These are phyloP conservation scores for Alaudala cheleensis DNA, from an alignment of 2,113 vertebrate genomes.

Conservation along the genomic window DNA sequence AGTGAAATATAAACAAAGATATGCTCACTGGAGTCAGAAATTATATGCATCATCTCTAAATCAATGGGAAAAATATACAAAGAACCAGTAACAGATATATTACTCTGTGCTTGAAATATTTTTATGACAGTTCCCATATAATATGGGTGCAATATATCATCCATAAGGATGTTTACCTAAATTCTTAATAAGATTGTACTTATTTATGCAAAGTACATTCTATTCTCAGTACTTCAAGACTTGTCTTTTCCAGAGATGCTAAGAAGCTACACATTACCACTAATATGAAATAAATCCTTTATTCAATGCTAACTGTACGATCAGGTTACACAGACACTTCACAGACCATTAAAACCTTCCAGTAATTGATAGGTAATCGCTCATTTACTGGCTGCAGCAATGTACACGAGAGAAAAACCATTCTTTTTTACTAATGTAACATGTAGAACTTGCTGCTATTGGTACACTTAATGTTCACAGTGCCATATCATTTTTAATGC, in stretches of 20 bases:
- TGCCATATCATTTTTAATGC: conserved; percentile 74
- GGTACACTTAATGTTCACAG: conserved; percentile 69
- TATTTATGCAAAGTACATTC: conserved; percentile 39
- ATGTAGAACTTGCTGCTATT: conserved; percentile 70
- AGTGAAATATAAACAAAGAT: conserved; percentile 44
- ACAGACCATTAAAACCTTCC: conserved; percentile 74
- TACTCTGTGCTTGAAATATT: conserved; percentile 43
- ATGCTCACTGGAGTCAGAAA: conserved; percentile 50
- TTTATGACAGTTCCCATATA: conserved; percentile 20
- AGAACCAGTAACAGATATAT: conserved; percentile 21
- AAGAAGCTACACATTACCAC: conserved; percentile 26
- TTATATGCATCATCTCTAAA: conserved; percentile 51
- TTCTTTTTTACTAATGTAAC: conserved; percentile 75
- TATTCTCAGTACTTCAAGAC: conserved; percentile 2
- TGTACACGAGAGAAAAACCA: conserved; percentile 64
- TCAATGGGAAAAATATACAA: conserved; percentile 39
- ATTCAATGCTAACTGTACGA: conserved; percentile 65
- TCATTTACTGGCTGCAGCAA: conserved; percentile 74
- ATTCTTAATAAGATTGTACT: conserved; percentile 13
- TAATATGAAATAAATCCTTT: conserved; percentile 59
- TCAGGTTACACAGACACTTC: conserved; percentile 69
- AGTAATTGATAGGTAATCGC: conserved; percentile 75
- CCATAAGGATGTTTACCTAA: conserved; percentile 4
- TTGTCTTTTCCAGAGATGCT: neutral
- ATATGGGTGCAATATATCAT: neutral